A percentile compares a stretch with the other conserved stretches of the same genome.
Conservation (phyloP, 2,797 vertebrate species). For the Mormyrus hasselquistii region DNA sequence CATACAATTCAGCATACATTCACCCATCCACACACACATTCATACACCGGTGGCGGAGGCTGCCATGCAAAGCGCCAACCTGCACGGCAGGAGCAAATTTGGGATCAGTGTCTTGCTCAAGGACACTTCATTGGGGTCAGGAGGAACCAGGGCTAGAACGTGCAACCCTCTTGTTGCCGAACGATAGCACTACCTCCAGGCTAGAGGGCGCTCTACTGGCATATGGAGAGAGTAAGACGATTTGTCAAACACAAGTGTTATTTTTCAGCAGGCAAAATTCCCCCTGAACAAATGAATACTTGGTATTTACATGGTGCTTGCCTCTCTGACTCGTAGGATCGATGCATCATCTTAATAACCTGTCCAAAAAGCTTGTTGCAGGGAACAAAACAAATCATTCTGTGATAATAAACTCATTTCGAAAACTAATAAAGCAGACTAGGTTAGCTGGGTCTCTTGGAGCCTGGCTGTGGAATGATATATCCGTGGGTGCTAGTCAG, state of each 20-base stretch:
- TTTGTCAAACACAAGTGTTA: background rate
- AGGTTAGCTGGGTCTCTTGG: constrained; percentile 11
- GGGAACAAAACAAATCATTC: background rate
- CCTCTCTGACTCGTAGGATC: background rate
- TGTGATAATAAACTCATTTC: constrained; percentile 10
- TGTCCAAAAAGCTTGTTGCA: constrained; percentile 15
- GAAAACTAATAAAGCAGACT: constrained; percentile 25
- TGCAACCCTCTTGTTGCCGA: too few species aligned
- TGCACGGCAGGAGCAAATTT: too few species aligned
- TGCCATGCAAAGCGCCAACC: too few species aligned
- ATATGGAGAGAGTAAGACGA: background rate
- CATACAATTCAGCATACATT: too few species aligned
- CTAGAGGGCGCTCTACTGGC: background rate
- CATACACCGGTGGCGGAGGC: too few species aligned
- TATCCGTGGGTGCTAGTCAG: background rate
- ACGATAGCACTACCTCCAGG: too few species aligned
- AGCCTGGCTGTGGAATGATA: background rate
- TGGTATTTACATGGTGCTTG: background rate
- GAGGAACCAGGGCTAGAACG: too few species aligned
- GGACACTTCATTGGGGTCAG: too few species aligned
- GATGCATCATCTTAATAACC: constrained; percentile 23
- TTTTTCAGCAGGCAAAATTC: background rate
- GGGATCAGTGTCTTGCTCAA: too few species aligned
- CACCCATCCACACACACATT: too few species aligned
- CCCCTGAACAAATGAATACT: background rate